Percentiles rank a stretch among this genome's conserved stretches.
phyloP scores from a whole-genome alignment of 1,140 invertebrate species.

The Diploscapter pachys region DNA sequence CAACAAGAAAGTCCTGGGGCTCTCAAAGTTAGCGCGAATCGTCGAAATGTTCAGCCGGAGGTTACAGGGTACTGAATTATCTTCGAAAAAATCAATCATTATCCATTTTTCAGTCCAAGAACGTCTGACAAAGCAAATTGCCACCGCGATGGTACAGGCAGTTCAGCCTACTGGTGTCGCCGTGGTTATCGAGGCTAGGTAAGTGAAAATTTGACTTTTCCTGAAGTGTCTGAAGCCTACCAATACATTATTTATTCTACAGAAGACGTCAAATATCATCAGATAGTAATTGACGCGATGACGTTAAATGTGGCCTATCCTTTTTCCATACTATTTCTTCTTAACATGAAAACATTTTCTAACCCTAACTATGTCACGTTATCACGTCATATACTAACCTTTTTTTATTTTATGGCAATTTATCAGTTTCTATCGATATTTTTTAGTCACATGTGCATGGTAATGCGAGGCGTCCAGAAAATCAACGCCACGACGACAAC shows the following conservation, averaged over 20 bases:
- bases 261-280: too few species aligned
- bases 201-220: neutral
- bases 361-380: too few species aligned
- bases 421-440: slow-evolving; percentile 8
- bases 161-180: slow-evolving; percentile 92
- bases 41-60: slow-evolving; percentile 93
- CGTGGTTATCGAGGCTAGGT: slow-evolving; percentile 85
- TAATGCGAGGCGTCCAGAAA: slow-evolving; percentile 98
- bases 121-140: slow-evolving; percentile 94
- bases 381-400: too few species aligned
- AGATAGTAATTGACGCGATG: too few species aligned
- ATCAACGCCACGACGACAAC: slow-evolving; percentile 97
- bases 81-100: slow-evolving; percentile 7
- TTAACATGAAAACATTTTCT: too few species aligned
- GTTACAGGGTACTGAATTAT: slow-evolving; percentile 70
- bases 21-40: slow-evolving; percentile 92
- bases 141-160: slow-evolving; percentile 89
- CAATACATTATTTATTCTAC: too few species aligned
- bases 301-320: too few species aligned
- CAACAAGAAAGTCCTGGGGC: slow-evolving; percentile 89
- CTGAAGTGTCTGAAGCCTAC: too few species aligned
- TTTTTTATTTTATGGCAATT: too few species aligned
- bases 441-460: slow-evolving; percentile 97
- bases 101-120: slow-evolving; percentile 77
- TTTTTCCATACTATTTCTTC: too few species aligned